Conservation (phyloP, 2,797 vertebrate species). For the Sebastes oblongus region DNA sequence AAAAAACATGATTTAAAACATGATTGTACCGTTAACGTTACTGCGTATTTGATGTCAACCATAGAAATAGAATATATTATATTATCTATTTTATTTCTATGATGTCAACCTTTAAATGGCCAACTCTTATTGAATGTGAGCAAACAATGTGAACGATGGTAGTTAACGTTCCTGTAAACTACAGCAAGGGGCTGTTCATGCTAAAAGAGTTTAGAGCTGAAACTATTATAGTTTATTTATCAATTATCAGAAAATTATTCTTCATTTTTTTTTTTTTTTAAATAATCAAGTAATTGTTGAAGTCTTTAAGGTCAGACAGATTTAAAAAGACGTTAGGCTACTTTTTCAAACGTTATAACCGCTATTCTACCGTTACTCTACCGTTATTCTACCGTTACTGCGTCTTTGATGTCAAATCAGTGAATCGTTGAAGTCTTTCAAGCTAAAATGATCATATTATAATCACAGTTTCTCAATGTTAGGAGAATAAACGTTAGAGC, state of each 20-base stretch:
- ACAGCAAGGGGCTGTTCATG: neutral
- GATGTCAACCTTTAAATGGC: neutral
- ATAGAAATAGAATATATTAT: too few species aligned
- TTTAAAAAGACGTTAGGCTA: neutral
- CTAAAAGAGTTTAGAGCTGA: neutral
- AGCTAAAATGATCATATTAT: neutral
- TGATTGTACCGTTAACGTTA: too few species aligned
- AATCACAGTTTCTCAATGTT: neutral
- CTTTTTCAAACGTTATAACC: neutral
- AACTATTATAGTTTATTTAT: neutral
- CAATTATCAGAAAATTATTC: neutral
- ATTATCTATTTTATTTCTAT: too few species aligned
- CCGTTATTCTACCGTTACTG: neutral
- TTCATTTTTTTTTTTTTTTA: too few species aligned
- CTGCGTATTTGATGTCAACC: neutral
- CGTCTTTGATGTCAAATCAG: neutral
- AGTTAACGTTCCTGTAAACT: neutral
- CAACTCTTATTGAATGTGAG: neutral
- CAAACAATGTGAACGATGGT: neutral
- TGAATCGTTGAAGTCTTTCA: neutral
- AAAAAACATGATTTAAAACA: too few species aligned
- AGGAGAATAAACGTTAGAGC: neutral
- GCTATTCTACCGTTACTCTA: too few species aligned
- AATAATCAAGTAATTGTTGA: neutral
- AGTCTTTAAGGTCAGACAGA: neutral